Base-by-base conservation (phyloP, 2,113 vertebrate genomes). In the Heterotis niloticus region DNA sequence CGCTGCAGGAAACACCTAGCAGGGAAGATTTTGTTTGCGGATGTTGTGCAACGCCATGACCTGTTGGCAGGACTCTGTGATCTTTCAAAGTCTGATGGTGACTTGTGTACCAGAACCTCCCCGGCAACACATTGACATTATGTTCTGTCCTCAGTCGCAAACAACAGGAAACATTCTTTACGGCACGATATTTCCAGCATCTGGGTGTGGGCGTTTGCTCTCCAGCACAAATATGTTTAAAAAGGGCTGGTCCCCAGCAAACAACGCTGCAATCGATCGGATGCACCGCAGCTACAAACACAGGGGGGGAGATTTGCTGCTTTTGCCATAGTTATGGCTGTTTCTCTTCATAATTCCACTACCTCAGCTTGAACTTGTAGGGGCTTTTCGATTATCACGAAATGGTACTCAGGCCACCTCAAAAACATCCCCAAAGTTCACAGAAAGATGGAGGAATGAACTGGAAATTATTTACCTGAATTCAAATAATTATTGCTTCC, bases 81-180 rank as follows among this genome's bases (percentile, higher is more conserved):
- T 54, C 20, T 34, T 66, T 66, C n/a, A 12, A 12, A 13, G 34
- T 11, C 16, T 24, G 0, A 23, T 18, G 57, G 28, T 28, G 20
- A 5, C 44, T n/a, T 5, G n/a, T 44, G 3, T 44, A 44, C 59
- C 24, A 29, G 29, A 1, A 11, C 44, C 11, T 2, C 60, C 60
- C 34, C 17, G 12, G 64, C 51, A 18, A 57, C 52, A 52, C 26
- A 34, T 10, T 29, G 76, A 57, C 44, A 18, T 28, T 9, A 68
- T 59, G 29, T 7, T 56, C n/a, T 60, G 29, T 62, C 12, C 26
- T 23, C 54, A 13, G 29, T 17, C 24, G 29, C 62, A 68, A 56
- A 34, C 24, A 59, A 65, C 56, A 70, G 77, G 76, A 78, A 59
- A 60, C 56, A n/a, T 52, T 69, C 28, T 4, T 65, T 16, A 65